These are phyloP conservation scores for Enteromius unitaeniatus DNA, from an alignment of 2,797 vertebrate species.

Conservation along the genomic window DNA sequence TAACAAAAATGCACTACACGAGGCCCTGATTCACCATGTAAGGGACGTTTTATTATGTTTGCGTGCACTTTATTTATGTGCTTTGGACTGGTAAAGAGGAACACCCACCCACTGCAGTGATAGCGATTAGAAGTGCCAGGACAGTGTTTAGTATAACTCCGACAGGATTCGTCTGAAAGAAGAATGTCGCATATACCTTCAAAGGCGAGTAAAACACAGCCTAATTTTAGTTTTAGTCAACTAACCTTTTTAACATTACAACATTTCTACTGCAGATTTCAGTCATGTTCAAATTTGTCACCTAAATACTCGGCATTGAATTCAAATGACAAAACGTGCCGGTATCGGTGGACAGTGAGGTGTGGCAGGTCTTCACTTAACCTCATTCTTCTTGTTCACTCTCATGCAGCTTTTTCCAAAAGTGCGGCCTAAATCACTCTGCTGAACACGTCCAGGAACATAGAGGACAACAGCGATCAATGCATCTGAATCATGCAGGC, in stretches of 20 bases:
- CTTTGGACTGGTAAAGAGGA: too few species aligned
- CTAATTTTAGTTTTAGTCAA: too few species aligned
- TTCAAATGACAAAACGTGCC: neutral
- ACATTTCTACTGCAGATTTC: neutral
- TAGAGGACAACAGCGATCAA: neutral
- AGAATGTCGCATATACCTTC: too few species aligned
- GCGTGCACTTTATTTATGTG: too few species aligned
- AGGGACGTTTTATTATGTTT: too few species aligned
- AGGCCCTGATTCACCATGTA: too few species aligned
- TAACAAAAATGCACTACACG: too few species aligned
- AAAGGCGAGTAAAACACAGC: too few species aligned
- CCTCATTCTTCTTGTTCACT: slow-evolving; percentile 6
- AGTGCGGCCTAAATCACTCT: slow-evolving; percentile 78
- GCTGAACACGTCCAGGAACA: slow-evolving; percentile 58
- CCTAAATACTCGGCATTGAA: neutral
- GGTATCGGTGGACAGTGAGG: neutral
- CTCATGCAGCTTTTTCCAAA: slow-evolving; percentile 79
- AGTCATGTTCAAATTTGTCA: neutral
- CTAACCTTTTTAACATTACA: neutral
- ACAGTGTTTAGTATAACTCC: too few species aligned
- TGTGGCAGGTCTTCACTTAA: neutral
- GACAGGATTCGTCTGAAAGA: too few species aligned
- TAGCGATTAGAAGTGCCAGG: too few species aligned
- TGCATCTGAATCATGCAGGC: neutral
- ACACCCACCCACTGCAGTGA: too few species aligned